Conservation (phyloP, 1,140 invertebrate species). For the Drosophila suzukii region DNA sequence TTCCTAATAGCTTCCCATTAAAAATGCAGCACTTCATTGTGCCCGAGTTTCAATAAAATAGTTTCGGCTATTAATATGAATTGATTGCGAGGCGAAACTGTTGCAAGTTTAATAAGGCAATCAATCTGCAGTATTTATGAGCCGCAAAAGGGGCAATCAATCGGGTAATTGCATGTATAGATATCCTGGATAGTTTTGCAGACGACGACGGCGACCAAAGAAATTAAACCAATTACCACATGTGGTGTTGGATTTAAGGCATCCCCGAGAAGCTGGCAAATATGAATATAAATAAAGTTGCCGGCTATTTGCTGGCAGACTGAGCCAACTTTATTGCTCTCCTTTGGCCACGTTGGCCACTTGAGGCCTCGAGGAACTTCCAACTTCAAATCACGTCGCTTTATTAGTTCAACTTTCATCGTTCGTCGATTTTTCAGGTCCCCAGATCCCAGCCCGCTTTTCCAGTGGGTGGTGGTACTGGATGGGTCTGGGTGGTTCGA, state of each 20-base stretch:
- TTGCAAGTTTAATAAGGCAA: slow-evolving; percentile 38
- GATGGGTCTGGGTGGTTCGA: neutral
- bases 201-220: neutral
- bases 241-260: neutral
- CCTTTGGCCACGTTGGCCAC: slow-evolving; percentile 45
- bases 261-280: neutral
- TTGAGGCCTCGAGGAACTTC: slow-evolving; percentile 45
- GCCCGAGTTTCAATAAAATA: neutral
- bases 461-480: neutral
- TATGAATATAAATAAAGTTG: too few species aligned
- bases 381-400: slow-evolving; percentile 58
- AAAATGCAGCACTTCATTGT: slow-evolving; percentile 21
- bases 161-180: slow-evolving; percentile 22
- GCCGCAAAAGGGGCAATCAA: slow-evolving; percentile 28
- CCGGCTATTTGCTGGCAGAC: slow-evolving; percentile 9
- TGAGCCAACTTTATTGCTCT: slow-evolving; percentile 56
- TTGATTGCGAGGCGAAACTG: slow-evolving; percentile 21
- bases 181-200: too few species aligned
- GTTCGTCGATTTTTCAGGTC: slow-evolving; percentile 24
- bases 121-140: slow-evolving; percentile 19
- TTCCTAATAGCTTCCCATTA: slow-evolving; percentile 24
- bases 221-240: slow-evolving; percentile 14
- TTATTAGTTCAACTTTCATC: slow-evolving; percentile 56
- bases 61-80: slow-evolving; percentile 22
- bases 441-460: slow-evolving; percentile 31